phyloP scores from a whole-genome alignment of 2,113 vertebrate species.

The Gobius niger region DNA sequence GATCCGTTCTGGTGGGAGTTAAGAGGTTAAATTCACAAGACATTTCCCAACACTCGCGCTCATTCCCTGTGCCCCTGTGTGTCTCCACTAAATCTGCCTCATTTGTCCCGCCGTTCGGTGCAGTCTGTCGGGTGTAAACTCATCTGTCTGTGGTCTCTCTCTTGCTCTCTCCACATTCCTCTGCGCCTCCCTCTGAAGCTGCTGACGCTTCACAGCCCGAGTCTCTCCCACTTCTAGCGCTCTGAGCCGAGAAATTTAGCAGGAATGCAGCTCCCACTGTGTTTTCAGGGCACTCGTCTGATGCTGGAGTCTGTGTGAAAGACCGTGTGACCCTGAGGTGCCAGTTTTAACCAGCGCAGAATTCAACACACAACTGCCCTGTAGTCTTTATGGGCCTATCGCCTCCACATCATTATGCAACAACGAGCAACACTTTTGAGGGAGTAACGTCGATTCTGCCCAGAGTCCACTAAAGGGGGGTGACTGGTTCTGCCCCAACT shows the following conservation, averaged over 20 bases:
- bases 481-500: no score
- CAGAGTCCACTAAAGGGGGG: no score
- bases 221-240: constrained; percentile 37
- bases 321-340: constrained; percentile 31
- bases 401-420: constrained; percentile 28
- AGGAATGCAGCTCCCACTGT: constrained; percentile 48
- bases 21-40: no score
- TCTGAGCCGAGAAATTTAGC: constrained; percentile 54
- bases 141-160: constrained; percentile 1
- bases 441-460: neutral
- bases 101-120: constrained; percentile 14
- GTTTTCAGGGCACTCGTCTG: neutral
- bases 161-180: constrained; percentile 24
- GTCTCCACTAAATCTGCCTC: constrained; percentile 1
- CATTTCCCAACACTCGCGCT: no score
- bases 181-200: constrained; percentile 25
- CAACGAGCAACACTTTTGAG: constrained; percentile 6
- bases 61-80: neutral
- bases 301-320: constrained; percentile 10
- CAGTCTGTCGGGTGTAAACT: constrained; percentile 9
- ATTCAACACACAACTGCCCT: constrained; percentile 42
- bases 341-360: constrained; percentile 43
- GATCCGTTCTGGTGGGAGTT: no score
- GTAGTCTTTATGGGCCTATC: constrained; percentile 31
- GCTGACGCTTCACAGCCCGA: constrained; percentile 27